Evolutionary conservation across 2,113 vertebrate species (phyloP).

Genomic region (Corythornis vintsioides): DNA sequence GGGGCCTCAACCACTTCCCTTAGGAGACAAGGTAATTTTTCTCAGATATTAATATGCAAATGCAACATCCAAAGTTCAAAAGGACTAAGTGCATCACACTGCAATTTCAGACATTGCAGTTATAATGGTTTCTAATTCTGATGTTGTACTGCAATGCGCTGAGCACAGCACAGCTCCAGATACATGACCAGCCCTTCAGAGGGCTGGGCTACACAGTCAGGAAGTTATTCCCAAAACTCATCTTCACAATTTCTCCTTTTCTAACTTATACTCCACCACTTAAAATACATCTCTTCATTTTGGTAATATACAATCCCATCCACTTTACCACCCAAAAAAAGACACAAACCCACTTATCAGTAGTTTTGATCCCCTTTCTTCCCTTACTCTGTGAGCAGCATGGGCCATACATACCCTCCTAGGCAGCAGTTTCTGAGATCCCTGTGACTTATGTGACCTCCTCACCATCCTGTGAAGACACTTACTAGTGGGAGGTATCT

Average conservation of each 20-base stretch:
- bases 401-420: not conserved
- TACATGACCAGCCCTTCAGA: not conserved
- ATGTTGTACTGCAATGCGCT: rapidly evolving
- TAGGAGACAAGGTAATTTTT: not conserved
- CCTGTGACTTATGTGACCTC: not conserved
- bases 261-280: not conserved
- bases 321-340: no score
- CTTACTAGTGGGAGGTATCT: not conserved
- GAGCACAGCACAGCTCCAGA: not conserved
- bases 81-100: not conserved
- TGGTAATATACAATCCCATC: no score
- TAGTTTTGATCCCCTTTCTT: not conserved
- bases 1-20: not conserved
- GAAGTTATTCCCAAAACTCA: not conserved
- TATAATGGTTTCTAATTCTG: not conserved
- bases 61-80: conserved; percentile 26
- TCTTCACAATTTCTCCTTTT: not conserved
- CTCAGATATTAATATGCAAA: conserved; percentile 10
- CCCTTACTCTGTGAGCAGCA: not conserved
- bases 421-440: not conserved
- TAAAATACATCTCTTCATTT: not conserved
- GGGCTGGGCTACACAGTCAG: not conserved
- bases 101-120: not conserved
- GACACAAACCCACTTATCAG: not conserved
- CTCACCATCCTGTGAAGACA: not conserved